Conservation (phyloP, 2,113 vertebrate genomes). For the Taxidea taxus region DNA sequence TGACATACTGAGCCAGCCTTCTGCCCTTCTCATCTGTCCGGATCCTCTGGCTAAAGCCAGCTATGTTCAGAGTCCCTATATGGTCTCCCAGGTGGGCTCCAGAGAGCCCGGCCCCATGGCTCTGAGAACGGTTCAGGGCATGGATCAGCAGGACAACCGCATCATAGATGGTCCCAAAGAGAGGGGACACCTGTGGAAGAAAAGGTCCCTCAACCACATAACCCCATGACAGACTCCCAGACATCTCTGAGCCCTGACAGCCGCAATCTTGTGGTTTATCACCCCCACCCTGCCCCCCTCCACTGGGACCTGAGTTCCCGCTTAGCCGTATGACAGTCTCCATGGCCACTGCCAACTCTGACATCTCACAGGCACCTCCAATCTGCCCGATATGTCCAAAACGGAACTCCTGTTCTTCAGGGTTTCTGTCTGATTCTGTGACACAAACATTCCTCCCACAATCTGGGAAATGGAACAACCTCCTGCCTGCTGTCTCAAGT, state of each 20-base stretch:
- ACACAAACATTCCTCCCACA: not conserved
- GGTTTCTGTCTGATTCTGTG: not conserved
- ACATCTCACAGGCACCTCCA: not conserved
- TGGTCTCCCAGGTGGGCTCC: slow-evolving; percentile 85
- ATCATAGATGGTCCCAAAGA: slow-evolving; percentile 96
- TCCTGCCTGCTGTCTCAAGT: not conserved
- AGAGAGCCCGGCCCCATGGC: slow-evolving; percentile 74
- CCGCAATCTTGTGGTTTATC: not conserved
- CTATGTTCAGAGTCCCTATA: slow-evolving; percentile 85
- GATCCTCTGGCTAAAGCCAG: slow-evolving; percentile 90
- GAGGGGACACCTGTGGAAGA: slow-evolving; percentile 87
- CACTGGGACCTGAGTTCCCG: too few relatives aligned
- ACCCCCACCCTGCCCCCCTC: too few relatives aligned
- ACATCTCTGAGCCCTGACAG: slow-evolving; percentile 65
- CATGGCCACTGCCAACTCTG: not conserved
- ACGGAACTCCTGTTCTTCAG: not conserved
- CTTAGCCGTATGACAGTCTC: not conserved
- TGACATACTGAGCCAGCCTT: slow-evolving; percentile 84
- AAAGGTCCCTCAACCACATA: not conserved
- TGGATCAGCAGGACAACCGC: slow-evolving; percentile 89
- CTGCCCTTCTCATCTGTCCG: slow-evolving; percentile 83
- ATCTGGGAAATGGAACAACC: not conserved
- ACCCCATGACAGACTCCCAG: not conserved
- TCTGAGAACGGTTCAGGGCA: slow-evolving; percentile 84
- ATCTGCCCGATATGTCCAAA: not conserved